A percentile compares a stretch with the other conserved stretches of the same genome.
Conservation (phyloP, 2,113 vertebrate genomes). For the Phoenicopterus ruber region DNA sequence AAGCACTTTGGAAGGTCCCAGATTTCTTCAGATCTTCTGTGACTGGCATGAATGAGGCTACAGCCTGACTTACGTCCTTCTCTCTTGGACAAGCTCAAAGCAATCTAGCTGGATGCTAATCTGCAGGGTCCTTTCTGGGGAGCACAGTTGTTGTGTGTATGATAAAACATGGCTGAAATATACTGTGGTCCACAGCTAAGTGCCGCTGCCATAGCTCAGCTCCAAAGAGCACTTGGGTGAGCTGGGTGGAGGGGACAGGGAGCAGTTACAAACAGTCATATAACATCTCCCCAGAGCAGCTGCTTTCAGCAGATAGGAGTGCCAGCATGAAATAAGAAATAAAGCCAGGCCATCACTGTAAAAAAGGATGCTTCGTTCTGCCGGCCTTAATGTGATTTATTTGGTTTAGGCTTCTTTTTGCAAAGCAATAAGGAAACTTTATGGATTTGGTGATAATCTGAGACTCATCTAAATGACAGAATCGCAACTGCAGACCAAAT, state of each 20-base stretch:
- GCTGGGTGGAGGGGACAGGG: not conserved
- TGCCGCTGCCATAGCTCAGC: not conserved
- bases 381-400: not conserved
- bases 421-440: not conserved
- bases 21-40: not conserved
- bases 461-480: not conserved
- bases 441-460: not conserved
- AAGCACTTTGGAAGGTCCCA: not conserved
- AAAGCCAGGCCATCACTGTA: not conserved
- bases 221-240: not conserved
- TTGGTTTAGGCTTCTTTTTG: not conserved
- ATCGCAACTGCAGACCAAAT: not conserved
- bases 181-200: not conserved
- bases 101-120: fast-evolving
- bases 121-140: not conserved
- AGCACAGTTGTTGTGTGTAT: fast-evolving
- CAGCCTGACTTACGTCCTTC: not conserved
- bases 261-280: no score
- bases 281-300: not conserved
- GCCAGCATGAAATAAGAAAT: not conserved
- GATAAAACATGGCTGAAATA: not conserved
- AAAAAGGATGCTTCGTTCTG: not conserved
- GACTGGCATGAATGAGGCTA: not conserved
- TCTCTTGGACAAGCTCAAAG: not conserved
- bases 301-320: not conserved